phyloP scores from a whole-genome alignment of 2,113 vertebrate species.

The Delphinus delphis region DNA sequence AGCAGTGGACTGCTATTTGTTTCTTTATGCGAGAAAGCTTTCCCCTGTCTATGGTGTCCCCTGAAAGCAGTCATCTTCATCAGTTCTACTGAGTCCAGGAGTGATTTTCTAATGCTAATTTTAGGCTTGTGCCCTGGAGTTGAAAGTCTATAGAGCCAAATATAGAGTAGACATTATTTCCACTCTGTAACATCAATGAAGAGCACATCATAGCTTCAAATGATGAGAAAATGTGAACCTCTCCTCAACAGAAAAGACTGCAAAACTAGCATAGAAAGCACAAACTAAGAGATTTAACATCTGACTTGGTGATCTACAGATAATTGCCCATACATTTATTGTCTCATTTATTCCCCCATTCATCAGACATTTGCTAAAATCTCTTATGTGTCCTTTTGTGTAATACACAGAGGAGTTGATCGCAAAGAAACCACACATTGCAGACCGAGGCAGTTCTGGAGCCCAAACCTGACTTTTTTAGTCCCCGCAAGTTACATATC shows the following conservation, averaged over 20 bases:
- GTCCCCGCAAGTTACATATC: background rate
- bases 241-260: background rate
- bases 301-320: background rate
- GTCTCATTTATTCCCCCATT: background rate
- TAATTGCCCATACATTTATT: background rate
- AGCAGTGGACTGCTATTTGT: background rate
- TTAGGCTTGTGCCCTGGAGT: background rate
- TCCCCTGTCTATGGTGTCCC: background rate
- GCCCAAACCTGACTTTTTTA: background rate
- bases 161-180: slow-evolving; percentile 29
- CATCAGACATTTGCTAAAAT: background rate
- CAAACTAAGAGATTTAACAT: background rate
- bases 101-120: slow-evolving; percentile 52
- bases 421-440: background rate
- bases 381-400: background rate
- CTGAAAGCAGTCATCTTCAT: background rate
- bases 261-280: background rate
- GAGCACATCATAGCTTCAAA: background rate
- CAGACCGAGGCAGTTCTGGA: background rate
- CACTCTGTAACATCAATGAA: background rate
- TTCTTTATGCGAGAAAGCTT: background rate
- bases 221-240: background rate
- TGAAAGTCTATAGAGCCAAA: slow-evolving; percentile 39
- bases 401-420: background rate
- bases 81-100: background rate